phyloP scores from a whole-genome alignment of 92 coral and sea anemone species.

The Siderastrea radians region DNA sequence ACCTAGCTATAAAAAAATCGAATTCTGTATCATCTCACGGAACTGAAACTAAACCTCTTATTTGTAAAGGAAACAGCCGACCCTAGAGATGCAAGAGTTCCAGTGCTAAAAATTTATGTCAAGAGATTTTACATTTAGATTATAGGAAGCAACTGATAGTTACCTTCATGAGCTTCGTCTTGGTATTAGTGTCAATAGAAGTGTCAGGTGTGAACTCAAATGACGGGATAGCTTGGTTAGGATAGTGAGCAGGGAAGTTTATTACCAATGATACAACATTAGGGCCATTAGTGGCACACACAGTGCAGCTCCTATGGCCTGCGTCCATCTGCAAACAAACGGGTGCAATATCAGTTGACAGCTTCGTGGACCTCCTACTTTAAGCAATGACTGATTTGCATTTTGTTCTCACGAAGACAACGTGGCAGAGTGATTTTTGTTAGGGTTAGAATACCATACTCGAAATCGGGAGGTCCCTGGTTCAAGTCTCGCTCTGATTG shows the following conservation, averaged over 20 bases:
- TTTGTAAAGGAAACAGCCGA: no score
- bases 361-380: neutral
- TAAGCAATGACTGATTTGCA: neutral
- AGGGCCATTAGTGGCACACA: slow-evolving; percentile 85
- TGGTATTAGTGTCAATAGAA: slow-evolving; percentile 81
- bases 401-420: neutral
- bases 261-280: slow-evolving; percentile 83
- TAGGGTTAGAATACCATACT: no score
- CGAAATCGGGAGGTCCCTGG: no score
- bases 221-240: slow-evolving; percentile 93
- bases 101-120: no score
- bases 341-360: neutral
- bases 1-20: no score
- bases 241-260: slow-evolving; percentile 93
- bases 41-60: no score
- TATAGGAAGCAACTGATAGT: neutral
- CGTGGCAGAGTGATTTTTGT: no score
- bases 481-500: no score
- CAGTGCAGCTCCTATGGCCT: slow-evolving; percentile 92
- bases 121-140: neutral
- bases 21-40: no score
- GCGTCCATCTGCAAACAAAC: slow-evolving; percentile 87
- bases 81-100: no score
- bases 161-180: slow-evolving; percentile 93
- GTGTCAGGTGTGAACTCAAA: slow-evolving; percentile 95